phyloP scores from a whole-genome alignment of 1,140 invertebrate genomes.

The Littorina saxatilis region DNA sequence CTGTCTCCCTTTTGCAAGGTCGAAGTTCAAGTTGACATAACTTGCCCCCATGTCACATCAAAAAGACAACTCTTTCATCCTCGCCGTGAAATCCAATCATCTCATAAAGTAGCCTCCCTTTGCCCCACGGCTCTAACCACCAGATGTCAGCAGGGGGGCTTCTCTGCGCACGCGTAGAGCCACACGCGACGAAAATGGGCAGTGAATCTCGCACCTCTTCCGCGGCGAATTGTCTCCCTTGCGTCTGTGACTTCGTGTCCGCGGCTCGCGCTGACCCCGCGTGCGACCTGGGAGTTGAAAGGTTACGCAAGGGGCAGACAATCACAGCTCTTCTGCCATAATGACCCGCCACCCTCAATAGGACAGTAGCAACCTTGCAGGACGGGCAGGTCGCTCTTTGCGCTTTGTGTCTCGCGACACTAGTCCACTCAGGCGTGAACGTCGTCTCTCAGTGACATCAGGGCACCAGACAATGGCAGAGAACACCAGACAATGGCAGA shows the following conservation, averaged over 20 bases:
- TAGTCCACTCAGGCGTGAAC: neutral
- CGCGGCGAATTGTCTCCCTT: too few relatives aligned
- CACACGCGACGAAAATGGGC: conserved; percentile 7
- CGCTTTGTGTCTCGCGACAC: neutral
- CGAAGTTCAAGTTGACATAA: conserved; percentile 34
- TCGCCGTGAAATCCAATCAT: conserved; percentile 15
- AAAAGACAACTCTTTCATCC: conserved; percentile 15
- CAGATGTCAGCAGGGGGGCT: conserved; percentile 11
- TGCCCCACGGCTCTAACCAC: neutral
- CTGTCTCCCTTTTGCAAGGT: too few relatives aligned
- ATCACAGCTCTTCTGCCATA: conserved; percentile 1
- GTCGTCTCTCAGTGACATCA: too few relatives aligned
- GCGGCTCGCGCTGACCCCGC: neutral
- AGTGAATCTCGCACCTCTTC: neutral
- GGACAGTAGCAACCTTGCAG: conserved; percentile 3
- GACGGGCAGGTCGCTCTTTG: neutral
- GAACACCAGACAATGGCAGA: too few relatives aligned
- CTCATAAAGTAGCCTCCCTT: conserved; percentile 33
- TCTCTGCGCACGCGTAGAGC: neutral
- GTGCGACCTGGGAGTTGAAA: neutral
- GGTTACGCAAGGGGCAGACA: conserved; percentile 21
- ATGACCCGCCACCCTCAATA: neutral
- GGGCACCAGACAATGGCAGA: too few relatives aligned
- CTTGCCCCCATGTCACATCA: conserved; percentile 6
- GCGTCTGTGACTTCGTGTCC: neutral